Evolutionary conservation across 2,888 invertebrate genomes (phyloP), one percentile per base, ranked within the genome.

Genomic region (Drosophila anceps): DNA sequence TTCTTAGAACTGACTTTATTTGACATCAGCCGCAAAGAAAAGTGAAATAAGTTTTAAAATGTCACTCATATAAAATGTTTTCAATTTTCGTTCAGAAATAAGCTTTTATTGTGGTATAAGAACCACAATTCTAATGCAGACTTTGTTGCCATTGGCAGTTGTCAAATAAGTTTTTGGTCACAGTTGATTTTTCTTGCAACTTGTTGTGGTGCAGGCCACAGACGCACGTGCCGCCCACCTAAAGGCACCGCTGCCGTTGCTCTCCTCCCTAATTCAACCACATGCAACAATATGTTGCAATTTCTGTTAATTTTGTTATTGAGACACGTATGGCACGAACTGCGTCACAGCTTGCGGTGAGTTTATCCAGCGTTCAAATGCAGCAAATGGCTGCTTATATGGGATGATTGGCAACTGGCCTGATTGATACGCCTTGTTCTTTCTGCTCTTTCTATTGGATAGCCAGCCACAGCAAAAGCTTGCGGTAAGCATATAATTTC

Each of bases 271-370:
- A 50, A 37, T 43, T 39, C 46, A 41, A 70, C 18, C 67, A 20
- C 63, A 62, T 59, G 60, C 48, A 51, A 87, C 88, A 85, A 86
- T 86, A 89, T 89, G 86, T 79, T 89, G 88, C 87, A 86, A 89
- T 89, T 89, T 88, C 88, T 89, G 89, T 89, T 86, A 86, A 86
- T 86, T 89, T 89, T 77, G 89, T 87, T 81, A 89, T 89, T 84
- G 89, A 81, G 85, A 89, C 89, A 86, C 89, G 86, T 86, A 87
- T 89, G 77, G 79, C 81, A 79, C 71, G 72, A 88, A 76, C 74
- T 83, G 70, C 74, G 84, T 60, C 82, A 81, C 88, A 88, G 74
- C 82, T 84, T 82, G 87, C 62, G 62, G 67, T 65, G 73, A 69
- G 71, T 73, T 72, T 63, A 70, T 35, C 24, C 41, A 55, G 39